Evolutionary conservation across 2,888 invertebrate genomes (phyloP), one percentile per base, ranked within the genome.

Genomic region (Nipponacmea schrenckii): DNA sequence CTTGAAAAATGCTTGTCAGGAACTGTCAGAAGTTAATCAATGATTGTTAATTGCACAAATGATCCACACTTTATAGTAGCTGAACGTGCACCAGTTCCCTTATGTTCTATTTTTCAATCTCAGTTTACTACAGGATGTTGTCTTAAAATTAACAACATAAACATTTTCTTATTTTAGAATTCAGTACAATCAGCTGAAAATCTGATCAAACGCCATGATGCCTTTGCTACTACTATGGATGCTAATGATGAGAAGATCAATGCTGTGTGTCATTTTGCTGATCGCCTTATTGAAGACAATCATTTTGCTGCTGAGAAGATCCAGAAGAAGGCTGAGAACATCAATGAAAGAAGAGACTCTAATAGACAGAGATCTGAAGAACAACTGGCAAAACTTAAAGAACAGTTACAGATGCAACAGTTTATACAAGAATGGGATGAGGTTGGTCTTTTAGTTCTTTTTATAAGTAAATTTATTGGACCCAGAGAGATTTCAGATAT

Each of bases 201-300:
- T 88, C 92, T 95, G 87, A 94, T 98, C 86, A 99, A 99, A 90
- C 94, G 97, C 66, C 97, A 99, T 90, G 98, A 99, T 89, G 97
- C 98, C 0, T 98, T 99, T 93, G 93, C 98, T 84, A 98, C 98
- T 0, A 98, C 98, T 5, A 97, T 99, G 97, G 98, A 99, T 89
- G 99, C 99, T 17, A 99, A 99, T 90, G 99, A 99, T 89, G 99
- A 99, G 88, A 99, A 99, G 91, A 96, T 99, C 87, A 97, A 98
- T 89, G 94, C 94, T 0, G 95, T 99, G 63, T 94, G 97, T 0
- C 95, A 96, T 88, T 98, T 98, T 88, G 97, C 98, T 75, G 94
- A 94, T 84, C 93, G 96, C 20, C 91, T 96, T 26, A 94, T 95
- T 44, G 83, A 87, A 75, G 96, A 97, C 83, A 94, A 95, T 62